Conservation (phyloP, 2,888 invertebrate genomes). For the Spilarctia lutea region DNA sequence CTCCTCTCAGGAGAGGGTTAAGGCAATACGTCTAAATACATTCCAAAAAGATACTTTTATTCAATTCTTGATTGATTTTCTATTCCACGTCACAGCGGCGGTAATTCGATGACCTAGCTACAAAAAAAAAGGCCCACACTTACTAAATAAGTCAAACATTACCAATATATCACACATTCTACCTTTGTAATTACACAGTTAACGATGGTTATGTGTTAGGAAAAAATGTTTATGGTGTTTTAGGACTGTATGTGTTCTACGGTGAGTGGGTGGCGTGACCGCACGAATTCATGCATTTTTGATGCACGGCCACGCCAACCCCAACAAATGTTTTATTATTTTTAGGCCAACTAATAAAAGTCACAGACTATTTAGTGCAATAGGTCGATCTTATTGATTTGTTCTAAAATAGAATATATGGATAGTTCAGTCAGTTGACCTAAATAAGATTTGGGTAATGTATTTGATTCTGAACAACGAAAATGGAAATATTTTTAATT, state of each 20-base stretch:
- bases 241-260: slow-evolving; percentile 35
- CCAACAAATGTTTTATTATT: slow-evolving; percentile 76
- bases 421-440: slow-evolving; percentile 52
- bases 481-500: neutral
- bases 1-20: too few relatives aligned
- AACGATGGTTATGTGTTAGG: slow-evolving; percentile 40
- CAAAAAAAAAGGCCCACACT: slow-evolving; percentile 28
- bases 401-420: slow-evolving; percentile 53
- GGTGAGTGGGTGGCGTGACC: slow-evolving; percentile 64
- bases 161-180: slow-evolving; percentile 28
- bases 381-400: slow-evolving; percentile 66
- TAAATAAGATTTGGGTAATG: slow-evolving; percentile 45
- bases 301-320: slow-evolving; percentile 61
- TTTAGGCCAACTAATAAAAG: slow-evolving; percentile 72
- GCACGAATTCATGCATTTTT: slow-evolving; percentile 69
- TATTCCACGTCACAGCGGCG: neutral
- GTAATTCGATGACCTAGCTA: slow-evolving; percentile 2
- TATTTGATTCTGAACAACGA: slow-evolving; percentile 12
- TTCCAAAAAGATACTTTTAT: neutral
- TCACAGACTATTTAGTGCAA: slow-evolving; percentile 68
- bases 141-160: slow-evolving; percentile 37
- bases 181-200: slow-evolving; percentile 43
- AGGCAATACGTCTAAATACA: too few relatives aligned
- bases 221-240: slow-evolving; percentile 36
- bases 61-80: neutral